Evolutionary conservation across 2,113 vertebrate genomes (phyloP).

Genomic region (Hemiprocne comata): DNA sequence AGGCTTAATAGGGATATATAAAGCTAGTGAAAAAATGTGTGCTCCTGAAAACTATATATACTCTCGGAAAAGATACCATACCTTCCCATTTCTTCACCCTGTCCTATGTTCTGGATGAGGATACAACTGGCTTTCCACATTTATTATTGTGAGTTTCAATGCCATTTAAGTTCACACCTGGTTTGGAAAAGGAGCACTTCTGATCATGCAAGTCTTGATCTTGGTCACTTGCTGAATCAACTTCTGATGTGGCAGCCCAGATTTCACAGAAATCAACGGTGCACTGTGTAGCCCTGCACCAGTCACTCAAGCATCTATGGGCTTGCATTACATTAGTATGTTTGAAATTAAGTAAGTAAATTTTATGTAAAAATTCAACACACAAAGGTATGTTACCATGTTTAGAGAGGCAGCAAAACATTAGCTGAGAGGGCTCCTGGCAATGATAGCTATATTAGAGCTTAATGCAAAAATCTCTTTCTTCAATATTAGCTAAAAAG

Average conservation of each 20-base stretch:
- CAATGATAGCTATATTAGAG: background rate
- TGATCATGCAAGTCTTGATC: accelerated
- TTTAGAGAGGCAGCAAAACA: background rate
- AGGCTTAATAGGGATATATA: background rate
- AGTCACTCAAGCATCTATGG: background rate
- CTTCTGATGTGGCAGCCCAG: accelerated
- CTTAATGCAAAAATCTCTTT: background rate
- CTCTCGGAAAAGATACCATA: background rate
- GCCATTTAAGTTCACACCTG: background rate
- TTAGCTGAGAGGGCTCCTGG: background rate
- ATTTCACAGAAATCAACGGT: background rate
- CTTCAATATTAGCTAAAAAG: background rate
- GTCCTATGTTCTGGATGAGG: background rate
- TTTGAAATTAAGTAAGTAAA: background rate
- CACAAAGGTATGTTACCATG: background rate
- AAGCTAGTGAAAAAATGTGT: background rate
- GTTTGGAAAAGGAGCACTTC: background rate
- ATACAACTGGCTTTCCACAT: background rate
- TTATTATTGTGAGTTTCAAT: no score
- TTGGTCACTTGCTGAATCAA: background rate
- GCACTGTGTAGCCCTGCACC: background rate
- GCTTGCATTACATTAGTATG: background rate
- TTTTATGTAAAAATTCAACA: background rate
- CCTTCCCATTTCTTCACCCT: background rate
- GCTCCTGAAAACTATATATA: background rate